phyloP scores from a whole-genome alignment of 2,113 vertebrate species.

The Pteruthius melanotis region DNA sequence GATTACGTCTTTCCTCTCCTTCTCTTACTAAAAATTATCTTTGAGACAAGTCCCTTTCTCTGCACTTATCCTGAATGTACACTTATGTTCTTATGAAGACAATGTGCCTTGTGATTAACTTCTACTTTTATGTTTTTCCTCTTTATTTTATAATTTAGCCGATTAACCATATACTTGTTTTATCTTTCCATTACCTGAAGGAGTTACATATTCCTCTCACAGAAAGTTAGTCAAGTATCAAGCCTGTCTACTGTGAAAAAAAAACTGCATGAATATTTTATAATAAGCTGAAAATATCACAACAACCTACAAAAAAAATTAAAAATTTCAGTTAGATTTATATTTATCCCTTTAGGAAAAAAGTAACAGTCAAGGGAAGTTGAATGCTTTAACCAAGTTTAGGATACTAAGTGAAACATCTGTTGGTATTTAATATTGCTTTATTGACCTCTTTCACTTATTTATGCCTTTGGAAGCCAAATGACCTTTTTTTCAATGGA shows the following conservation, averaged over 20 bases:
- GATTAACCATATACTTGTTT: neutral
- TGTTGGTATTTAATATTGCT: neutral
- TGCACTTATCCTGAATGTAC: neutral
- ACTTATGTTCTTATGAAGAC: neutral
- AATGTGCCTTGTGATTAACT: neutral
- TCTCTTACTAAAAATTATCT: neutral
- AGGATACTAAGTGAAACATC: neutral
- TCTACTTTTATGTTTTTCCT: neutral
- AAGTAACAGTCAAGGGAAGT: neutral
- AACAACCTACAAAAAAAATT: neutral
- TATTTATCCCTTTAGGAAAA: neutral
- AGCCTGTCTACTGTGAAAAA: neutral
- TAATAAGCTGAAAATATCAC: neutral
- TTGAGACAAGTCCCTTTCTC: neutral
- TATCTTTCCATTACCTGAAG: neutral
- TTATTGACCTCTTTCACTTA: neutral
- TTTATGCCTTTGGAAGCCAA: neutral
- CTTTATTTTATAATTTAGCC: neutral
- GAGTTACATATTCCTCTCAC: rapidly evolving
- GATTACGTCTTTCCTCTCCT: constrained; percentile 36
- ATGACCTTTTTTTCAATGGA: neutral
- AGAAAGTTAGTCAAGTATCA: neutral
- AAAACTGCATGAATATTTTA: neutral
- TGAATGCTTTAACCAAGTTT: neutral
- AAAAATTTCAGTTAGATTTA: neutral